A percentile compares a stretch with the other conserved stretches of the same genome.
These are phyloP conservation scores for Trachelus tabidus DNA, from an alignment of 2,888 invertebrate genomes.

Conservation along the genomic window DNA sequence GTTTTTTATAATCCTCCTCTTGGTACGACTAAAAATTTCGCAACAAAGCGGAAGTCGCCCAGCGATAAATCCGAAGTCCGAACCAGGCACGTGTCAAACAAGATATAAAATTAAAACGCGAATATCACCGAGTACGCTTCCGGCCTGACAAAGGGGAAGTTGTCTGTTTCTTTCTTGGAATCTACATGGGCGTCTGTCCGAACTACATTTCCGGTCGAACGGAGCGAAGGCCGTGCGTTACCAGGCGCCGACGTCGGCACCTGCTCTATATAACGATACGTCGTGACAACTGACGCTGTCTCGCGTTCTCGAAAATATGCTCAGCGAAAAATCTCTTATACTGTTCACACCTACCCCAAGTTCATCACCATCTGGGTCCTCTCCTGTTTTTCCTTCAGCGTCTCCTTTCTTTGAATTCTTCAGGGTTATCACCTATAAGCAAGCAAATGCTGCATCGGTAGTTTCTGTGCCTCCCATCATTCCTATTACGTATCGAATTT, in stretches of 20 bases:
- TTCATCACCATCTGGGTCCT: not conserved
- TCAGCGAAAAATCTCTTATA: not conserved
- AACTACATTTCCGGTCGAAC: conserved; percentile 6
- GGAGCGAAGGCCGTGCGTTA: conserved; percentile 12
- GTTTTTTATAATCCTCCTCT: conserved; percentile 12
- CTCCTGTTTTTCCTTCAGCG: not conserved
- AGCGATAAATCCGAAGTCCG: conserved; percentile 32
- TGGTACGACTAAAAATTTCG: conserved; percentile 30
- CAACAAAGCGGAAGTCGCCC: conserved; percentile 26
- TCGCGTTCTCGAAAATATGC: not conserved
- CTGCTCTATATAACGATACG: not conserved
- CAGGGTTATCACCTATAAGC: not conserved
- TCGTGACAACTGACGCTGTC: not conserved
- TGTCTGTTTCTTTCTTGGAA: conserved; percentile 8
- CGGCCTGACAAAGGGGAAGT: conserved; percentile 21
- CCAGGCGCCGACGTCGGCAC: not conserved
- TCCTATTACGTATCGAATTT: not conserved
- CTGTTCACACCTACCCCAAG: not conserved
- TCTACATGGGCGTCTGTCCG: not conserved
- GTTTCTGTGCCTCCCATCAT: not conserved
- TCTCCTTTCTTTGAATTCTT: not conserved
- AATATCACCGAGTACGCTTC: conserved; percentile 22
- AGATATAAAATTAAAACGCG: conserved; percentile 28
- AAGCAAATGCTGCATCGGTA: not conserved
- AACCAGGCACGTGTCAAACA: conserved; percentile 17